A percentile compares a stretch with the other conserved stretches of the same genome.
Conservation (phyloP, 2,797 vertebrate species). For the Eurystomus glaucurus region DNA sequence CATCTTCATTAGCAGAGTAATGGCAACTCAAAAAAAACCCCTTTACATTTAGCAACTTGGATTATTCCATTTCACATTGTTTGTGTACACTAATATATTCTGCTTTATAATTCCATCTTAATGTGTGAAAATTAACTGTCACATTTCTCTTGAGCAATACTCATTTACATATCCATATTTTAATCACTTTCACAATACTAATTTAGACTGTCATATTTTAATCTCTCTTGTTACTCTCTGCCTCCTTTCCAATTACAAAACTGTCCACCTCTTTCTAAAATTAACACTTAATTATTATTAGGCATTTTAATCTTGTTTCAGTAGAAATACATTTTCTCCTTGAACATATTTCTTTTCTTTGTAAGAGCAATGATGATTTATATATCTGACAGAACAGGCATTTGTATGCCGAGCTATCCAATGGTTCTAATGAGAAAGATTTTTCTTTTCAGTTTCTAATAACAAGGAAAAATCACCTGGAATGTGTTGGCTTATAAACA, state of each 20-base stretch:
- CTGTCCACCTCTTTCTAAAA: not conserved
- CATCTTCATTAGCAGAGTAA: not conserved
- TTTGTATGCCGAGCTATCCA: not conserved
- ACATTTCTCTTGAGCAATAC: conserved; percentile 3
- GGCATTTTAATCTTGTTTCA: not conserved
- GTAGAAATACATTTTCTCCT: not conserved
- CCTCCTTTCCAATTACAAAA: not conserved
- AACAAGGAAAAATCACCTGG: not conserved
- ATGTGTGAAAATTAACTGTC: not conserved
- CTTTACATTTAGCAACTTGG: not conserved
- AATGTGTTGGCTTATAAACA: not conserved
- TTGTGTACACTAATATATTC: not conserved
- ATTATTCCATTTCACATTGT: not conserved
- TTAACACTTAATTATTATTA: not conserved
- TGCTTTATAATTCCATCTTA: not conserved
- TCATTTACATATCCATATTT: not conserved
- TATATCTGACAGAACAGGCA: not conserved
- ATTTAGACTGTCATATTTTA: not conserved
- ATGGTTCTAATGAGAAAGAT: not conserved
- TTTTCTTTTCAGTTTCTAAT: not conserved
- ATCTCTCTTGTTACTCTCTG: not conserved
- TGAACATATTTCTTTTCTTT: conserved; percentile 1
- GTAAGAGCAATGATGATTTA: not conserved
- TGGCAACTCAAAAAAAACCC: not conserved
- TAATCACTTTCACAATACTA: not conserved